phyloP scores from a whole-genome alignment of 2,113 vertebrate species.

The Nyctibius bracteatus region DNA sequence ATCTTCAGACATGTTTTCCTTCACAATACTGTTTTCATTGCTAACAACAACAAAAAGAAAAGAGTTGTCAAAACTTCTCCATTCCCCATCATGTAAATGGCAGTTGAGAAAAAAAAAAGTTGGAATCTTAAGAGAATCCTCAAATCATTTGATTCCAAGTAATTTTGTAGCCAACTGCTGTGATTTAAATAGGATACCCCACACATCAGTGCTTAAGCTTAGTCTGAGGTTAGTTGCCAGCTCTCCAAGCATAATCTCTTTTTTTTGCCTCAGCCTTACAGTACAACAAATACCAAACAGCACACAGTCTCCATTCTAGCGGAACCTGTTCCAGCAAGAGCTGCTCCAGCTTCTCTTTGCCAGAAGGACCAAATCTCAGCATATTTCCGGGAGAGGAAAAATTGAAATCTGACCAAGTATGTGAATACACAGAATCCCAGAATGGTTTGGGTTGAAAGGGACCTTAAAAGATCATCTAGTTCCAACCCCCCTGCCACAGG shows the following conservation, averaged over 20 bases:
- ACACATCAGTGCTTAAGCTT: background rate
- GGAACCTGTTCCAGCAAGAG: background rate
- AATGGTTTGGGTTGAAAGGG: background rate
- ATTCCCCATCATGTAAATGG: background rate
- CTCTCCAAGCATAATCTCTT: background rate
- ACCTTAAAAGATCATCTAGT: background rate
- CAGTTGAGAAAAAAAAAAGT: background rate
- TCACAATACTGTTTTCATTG: background rate
- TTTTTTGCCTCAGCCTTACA: background rate
- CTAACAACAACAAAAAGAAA: background rate
- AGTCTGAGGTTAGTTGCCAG: background rate
- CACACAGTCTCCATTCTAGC: background rate
- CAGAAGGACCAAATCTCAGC: background rate
- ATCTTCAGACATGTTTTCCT: background rate
- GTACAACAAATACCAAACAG: background rate
- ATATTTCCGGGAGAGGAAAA: background rate
- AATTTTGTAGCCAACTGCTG: background rate
- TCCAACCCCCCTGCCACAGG: background rate
- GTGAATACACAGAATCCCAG: background rate
- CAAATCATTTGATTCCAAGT: background rate
- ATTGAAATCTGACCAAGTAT: background rate
- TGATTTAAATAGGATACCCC: background rate
- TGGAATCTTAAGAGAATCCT: background rate
- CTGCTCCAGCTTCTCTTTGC: background rate
- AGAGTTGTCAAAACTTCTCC: background rate